Evolutionary conservation across 2,888 invertebrate species (phyloP).

Genomic region (Gortyna flavago): DNA sequence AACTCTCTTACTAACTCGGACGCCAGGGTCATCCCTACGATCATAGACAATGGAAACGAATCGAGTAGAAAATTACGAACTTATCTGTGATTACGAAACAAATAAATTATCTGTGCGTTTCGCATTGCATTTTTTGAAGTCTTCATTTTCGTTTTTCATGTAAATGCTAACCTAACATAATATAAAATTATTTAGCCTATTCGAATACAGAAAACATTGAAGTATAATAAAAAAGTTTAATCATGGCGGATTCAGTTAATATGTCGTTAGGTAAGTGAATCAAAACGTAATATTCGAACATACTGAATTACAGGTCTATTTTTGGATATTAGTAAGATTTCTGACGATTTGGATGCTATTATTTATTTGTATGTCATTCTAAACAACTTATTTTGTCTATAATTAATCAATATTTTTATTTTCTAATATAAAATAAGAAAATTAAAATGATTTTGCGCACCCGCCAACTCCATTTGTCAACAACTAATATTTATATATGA

Average conservation of each 20-base stretch:
- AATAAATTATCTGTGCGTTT: constrained; percentile 32
- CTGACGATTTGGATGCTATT: constrained; percentile 2
- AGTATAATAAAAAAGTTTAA: neutral
- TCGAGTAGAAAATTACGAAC: neutral
- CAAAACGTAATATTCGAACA: neutral
- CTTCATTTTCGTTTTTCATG: constrained; percentile 32
- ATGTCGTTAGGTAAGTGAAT: constrained; percentile 84
- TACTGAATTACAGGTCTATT: constrained; percentile 55
- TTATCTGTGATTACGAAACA: too few species aligned
- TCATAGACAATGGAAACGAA: constrained; percentile 8
- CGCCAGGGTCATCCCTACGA: neutral
- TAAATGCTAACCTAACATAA: constrained; percentile 30
- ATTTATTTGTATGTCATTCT: constrained; percentile 2
- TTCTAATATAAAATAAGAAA: neutral
- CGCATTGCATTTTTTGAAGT: constrained; percentile 29
- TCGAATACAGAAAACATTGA: neutral
- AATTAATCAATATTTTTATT: neutral
- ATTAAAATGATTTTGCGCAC: neutral
- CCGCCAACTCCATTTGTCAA: constrained; percentile 58
- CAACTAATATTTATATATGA: constrained; percentile 11
- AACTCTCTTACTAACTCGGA: too few species aligned
- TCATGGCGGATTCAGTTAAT: constrained; percentile 84
- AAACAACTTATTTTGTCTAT: neutral
- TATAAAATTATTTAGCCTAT: neutral
- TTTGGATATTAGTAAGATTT: constrained; percentile 60